phyloP scores from a whole-genome alignment of 2,888 invertebrate species.

The Endomychus coccineus region DNA sequence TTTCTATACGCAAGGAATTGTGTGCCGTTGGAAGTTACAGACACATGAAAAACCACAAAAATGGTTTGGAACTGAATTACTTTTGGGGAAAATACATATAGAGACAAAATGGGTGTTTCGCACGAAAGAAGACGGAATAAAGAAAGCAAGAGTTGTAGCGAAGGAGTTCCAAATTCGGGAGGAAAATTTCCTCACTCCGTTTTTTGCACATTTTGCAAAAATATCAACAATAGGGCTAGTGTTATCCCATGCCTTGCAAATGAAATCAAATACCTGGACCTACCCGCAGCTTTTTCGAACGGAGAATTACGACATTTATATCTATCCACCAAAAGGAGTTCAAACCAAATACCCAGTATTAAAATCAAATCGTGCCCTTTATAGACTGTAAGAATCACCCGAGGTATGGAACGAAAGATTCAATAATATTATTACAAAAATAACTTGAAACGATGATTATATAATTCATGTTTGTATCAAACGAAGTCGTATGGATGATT shows the following conservation, averaged over 20 bases:
- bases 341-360: too few species aligned
- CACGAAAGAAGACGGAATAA: neutral
- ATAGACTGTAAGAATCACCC: conserved; percentile 3
- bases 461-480: conserved; percentile 2
- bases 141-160: neutral
- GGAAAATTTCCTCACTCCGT: neutral
- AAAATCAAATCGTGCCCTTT: conserved; percentile 3
- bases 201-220: conserved; percentile 3
- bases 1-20: too few species aligned
- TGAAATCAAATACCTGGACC: too few species aligned
- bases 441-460: conserved; percentile 1
- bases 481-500: too few species aligned
- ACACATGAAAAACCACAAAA: too few species aligned
- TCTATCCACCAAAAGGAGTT: too few species aligned
- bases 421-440: conserved; percentile 1
- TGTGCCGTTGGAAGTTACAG: too few species aligned
- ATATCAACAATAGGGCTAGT: conserved; percentile 1
- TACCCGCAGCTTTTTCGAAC: too few species aligned
- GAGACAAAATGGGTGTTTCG: neutral
- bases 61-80: too few species aligned
- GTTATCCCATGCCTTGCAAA: neutral
- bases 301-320: too few species aligned
- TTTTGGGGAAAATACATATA: too few species aligned
- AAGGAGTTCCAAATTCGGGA: conserved; percentile 5
- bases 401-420: conserved; percentile 2